Base-by-base conservation (phyloP, 1,140 invertebrate genomes). In the Cotesia typhae region DNA sequence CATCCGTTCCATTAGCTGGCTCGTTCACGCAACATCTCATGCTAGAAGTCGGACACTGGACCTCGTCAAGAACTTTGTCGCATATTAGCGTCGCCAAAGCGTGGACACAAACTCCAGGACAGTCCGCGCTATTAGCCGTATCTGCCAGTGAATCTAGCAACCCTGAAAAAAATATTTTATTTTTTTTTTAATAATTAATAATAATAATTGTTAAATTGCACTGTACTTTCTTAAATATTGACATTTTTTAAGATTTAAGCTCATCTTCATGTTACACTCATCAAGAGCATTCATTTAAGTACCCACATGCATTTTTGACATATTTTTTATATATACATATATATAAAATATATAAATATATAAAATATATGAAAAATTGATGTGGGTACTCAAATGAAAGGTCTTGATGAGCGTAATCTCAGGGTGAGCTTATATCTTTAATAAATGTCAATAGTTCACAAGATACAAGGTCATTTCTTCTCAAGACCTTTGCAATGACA, bases 31-130 rank as follows among this genome's bases (percentile, higher is more conserved):
- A 95, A 83, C 94, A 95, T 80, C 93, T 90, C 93, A 94, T 94
- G 72, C 90, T 92, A 1, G 91, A 81, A 17, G 91, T 90, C 4
- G 94, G 93, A 81, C 94, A 95, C 61, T 90, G 90, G 6, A 94
- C 91, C 79, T 95, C 91, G 53, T 95, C 93, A 17, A 94, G 87
- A 1, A 95, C 93, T 76, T 94, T 91, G 81, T 93, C 92, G 82
- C 94, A 96, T 76, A 95, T 94, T 41, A 95, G 85, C 0, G 94
- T 93, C 5, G 94, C 92, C 35, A 95, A 80, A 4, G 93, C 90
- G 79, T 95, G 94, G 37, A 95, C 92, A 81, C 94, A 96, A 60
- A 94, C 91, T 0, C 95, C 94, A 0, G 94, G 94, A 83, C 94
- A 96, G 77, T 94, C 92, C 79, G 93, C 94, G 53, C 91, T 90